phyloP scores from a whole-genome alignment of 2,888 invertebrate genomes.

The Heteromyza rotundicornis region DNA sequence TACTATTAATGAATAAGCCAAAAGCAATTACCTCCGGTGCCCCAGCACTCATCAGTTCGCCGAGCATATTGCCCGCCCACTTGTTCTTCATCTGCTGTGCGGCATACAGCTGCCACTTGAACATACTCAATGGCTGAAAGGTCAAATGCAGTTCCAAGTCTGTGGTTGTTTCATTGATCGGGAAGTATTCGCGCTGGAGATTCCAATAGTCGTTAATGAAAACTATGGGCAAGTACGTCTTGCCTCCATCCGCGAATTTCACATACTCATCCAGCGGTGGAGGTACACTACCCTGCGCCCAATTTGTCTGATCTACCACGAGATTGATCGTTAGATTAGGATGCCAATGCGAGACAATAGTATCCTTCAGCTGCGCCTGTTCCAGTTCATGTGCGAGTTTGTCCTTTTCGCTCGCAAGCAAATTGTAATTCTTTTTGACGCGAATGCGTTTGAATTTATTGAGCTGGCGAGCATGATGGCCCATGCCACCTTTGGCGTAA shows the following conservation, averaged over 20 bases:
- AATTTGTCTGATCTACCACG: slow-evolving; percentile 94
- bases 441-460: slow-evolving; percentile 91
- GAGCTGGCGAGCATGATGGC: slow-evolving; percentile 79
- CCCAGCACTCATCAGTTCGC: slow-evolving; percentile 71
- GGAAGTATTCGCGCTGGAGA: slow-evolving; percentile 90
- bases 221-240: slow-evolving; percentile 90
- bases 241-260: slow-evolving; percentile 83
- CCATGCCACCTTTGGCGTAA: slow-evolving; percentile 72
- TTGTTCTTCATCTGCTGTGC: slow-evolving; percentile 94
- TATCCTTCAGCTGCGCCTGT: slow-evolving; percentile 71
- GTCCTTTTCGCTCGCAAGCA: slow-evolving; percentile 79
- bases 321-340: slow-evolving; percentile 96
- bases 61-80: slow-evolving; percentile 72
- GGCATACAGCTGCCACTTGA: slow-evolving; percentile 98
- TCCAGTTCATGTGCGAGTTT: slow-evolving; percentile 74
- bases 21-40: slow-evolving; percentile 57
- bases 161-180: slow-evolving; percentile 84
- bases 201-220: slow-evolving; percentile 99
- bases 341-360: slow-evolving; percentile 98
- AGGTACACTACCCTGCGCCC: slow-evolving; percentile 90
- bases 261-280: slow-evolving; percentile 92
- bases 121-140: slow-evolving; percentile 90
- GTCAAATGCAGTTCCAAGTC: slow-evolving; percentile 74
- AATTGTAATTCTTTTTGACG: slow-evolving; percentile 88
- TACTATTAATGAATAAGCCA: too few relatives aligned